A percentile compares a stretch with the other conserved stretches of the same genome.
Evolutionary conservation across 2,888 invertebrate species (phyloP).

Genomic region (Trissolcus brochymenae): DNA sequence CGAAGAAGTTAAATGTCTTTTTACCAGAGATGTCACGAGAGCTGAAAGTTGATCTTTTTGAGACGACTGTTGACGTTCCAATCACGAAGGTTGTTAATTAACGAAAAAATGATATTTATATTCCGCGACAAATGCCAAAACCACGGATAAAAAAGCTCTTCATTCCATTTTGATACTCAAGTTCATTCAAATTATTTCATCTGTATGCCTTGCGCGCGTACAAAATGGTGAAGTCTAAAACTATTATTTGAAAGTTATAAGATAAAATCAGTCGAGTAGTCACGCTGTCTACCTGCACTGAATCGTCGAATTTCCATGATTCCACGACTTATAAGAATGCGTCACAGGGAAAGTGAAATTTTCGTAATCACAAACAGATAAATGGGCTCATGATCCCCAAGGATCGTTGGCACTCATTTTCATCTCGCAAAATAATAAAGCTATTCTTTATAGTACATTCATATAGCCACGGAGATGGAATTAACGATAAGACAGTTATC

Average conservation of each 20-base stretch:
- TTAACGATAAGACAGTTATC: too few species aligned
- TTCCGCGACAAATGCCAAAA: too few species aligned
- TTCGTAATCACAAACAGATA: slow-evolving; percentile 38
- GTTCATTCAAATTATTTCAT: neutral
- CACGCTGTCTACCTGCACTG: slow-evolving; percentile 20
- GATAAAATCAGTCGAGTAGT: slow-evolving; percentile 11
- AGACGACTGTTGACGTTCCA: slow-evolving; percentile 2
- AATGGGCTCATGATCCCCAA: slow-evolving; percentile 43
- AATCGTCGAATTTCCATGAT: slow-evolving; percentile 31
- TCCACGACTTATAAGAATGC: slow-evolving; percentile 39
- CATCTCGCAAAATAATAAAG: slow-evolving; percentile 35
- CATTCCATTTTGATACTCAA: too few species aligned
- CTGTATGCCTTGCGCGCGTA: slow-evolving; percentile 3
- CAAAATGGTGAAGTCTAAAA: neutral
- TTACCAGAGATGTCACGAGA: slow-evolving; percentile 15
- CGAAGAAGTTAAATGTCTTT: slow-evolving; percentile 29
- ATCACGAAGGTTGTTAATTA: slow-evolving; percentile 6
- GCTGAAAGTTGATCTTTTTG: slow-evolving; percentile 20
- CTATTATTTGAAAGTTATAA: slow-evolving; percentile 5
- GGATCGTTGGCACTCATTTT: slow-evolving; percentile 21
- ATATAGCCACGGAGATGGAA: too few species aligned
- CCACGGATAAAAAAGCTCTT: too few species aligned
- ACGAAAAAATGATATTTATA: neutral
- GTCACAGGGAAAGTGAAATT: slow-evolving; percentile 43
- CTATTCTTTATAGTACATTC: slow-evolving; percentile 32